A percentile compares a stretch with the other conserved stretches of the same genome.
phyloP scores from a whole-genome alignment of 2,888 invertebrate species.

The Diploptera punctata region DNA sequence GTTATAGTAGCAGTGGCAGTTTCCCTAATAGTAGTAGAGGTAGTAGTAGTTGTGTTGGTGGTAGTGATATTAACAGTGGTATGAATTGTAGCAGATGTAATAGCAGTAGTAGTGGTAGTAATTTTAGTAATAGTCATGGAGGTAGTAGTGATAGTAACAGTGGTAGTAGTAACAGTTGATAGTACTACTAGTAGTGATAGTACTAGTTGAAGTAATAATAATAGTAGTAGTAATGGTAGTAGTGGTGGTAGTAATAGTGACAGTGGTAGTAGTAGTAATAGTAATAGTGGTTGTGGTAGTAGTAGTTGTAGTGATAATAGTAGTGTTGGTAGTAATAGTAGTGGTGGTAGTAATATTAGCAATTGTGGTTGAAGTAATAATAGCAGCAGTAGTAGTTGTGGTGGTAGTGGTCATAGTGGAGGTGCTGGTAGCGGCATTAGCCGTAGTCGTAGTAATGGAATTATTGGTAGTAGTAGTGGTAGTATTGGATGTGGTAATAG shows the following conservation, averaged over 20 bases:
- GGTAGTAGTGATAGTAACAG: slow-evolving; percentile 6
- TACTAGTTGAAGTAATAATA: neutral
- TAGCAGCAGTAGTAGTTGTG: too few relatives aligned
- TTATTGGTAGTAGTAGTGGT: too few relatives aligned
- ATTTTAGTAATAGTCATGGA: neutral
- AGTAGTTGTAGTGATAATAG: too few relatives aligned
- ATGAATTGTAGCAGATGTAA: neutral
- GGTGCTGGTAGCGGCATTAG: too few relatives aligned
- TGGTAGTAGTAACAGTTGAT: slow-evolving; percentile 1
- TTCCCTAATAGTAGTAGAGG: neutral
- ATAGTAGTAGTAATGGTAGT: slow-evolving; percentile 3
- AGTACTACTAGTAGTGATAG: neutral
- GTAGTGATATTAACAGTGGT: slow-evolving; percentile 1
- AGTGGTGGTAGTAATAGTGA: neutral
- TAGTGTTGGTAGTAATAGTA: too few relatives aligned
- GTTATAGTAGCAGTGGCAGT: neutral
- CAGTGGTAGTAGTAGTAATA: neutral
- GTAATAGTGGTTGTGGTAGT: too few relatives aligned
- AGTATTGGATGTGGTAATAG: too few relatives aligned
- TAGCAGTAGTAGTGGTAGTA: slow-evolving; percentile 7
- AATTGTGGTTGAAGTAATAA: too few relatives aligned
- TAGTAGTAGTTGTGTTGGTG: neutral
- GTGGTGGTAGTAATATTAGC: too few relatives aligned
- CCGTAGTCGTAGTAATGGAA: too few relatives aligned
- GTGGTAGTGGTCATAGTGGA: too few relatives aligned